These are phyloP conservation scores for Homarus gammarus DNA, from an alignment of 2,888 invertebrate species.

Conservation along the genomic window DNA sequence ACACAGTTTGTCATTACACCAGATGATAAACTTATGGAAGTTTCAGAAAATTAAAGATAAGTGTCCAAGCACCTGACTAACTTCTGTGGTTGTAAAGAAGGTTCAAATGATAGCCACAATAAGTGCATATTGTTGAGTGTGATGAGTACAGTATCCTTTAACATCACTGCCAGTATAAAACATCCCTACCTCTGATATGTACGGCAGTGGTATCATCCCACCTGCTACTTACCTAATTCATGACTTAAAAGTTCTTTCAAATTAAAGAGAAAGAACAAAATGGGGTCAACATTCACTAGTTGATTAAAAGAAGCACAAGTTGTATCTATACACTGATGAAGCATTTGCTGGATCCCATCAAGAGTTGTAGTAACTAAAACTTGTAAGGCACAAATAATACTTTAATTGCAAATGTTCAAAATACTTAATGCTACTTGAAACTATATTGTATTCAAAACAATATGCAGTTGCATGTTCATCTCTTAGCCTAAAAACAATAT, in stretches of 20 bases:
- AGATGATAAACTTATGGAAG: no score
- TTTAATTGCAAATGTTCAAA: constrained; percentile 26
- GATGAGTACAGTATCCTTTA: no score
- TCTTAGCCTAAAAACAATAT: constrained; percentile 36
- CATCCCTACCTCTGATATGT: neutral
- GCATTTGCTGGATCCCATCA: neutral
- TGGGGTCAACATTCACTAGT: neutral
- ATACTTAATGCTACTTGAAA: constrained; percentile 4
- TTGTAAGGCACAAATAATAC: constrained; percentile 63
- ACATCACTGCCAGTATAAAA: no score
- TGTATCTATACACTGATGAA: neutral
- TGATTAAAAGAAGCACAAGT: constrained; percentile 4
- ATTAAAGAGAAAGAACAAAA: no score
- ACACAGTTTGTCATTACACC: no score
- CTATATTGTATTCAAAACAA: constrained; percentile 40
- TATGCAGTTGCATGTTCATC: neutral
- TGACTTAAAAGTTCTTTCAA: no score
- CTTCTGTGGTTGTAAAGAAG: no score
- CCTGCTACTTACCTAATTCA: no score
- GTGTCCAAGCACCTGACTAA: no score
- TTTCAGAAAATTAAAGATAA: no score
- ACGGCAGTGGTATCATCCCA: neutral
- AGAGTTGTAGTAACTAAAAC: constrained; percentile 38
- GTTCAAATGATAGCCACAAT: no score
- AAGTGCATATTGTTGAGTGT: no score